phyloP scores from a whole-genome alignment of 2,113 vertebrate genomes.

The Elaphurus davidianus region DNA sequence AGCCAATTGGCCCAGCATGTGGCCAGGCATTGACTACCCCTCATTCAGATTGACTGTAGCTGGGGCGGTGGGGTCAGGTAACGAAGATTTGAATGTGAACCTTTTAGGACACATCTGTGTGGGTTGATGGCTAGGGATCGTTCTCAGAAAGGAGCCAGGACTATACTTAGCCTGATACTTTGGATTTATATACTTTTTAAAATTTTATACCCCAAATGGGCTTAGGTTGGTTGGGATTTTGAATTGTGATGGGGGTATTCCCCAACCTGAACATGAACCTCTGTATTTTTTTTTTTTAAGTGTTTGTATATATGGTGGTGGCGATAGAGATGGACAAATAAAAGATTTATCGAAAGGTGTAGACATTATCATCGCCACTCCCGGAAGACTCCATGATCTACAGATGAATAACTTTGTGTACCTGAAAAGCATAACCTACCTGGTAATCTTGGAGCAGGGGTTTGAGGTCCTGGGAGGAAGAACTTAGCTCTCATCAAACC shows the following conservation, averaged over 20 bases:
- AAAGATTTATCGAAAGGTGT: constrained; percentile 86
- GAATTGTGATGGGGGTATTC: neutral
- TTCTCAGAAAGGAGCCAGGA: neutral
- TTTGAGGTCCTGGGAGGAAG: constrained; percentile 2
- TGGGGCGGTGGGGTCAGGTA: neutral
- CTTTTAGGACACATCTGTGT: neutral
- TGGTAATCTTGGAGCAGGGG: constrained; percentile 83
- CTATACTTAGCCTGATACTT: neutral
- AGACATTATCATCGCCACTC: constrained; percentile 98
- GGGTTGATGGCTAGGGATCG: neutral
- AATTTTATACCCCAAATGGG: neutral
- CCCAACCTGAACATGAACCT: neutral
- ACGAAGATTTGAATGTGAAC: neutral
- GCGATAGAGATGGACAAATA: constrained; percentile 91
- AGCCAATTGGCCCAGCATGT: neutral
- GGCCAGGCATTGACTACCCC: neutral
- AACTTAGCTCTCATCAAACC: neutral
- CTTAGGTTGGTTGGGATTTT: neutral
- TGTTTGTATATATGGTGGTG: constrained; percentile 95
- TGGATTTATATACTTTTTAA: neutral
- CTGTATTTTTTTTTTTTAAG: constrained; percentile 78
- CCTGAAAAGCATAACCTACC: constrained; percentile 91
- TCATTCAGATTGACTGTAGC: neutral
- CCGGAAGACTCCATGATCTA: constrained; percentile 93
- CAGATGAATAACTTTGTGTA: constrained; percentile 95